Base-by-base conservation (phyloP, 2,797 vertebrate genomes). In the Gallinago solitaria region DNA sequence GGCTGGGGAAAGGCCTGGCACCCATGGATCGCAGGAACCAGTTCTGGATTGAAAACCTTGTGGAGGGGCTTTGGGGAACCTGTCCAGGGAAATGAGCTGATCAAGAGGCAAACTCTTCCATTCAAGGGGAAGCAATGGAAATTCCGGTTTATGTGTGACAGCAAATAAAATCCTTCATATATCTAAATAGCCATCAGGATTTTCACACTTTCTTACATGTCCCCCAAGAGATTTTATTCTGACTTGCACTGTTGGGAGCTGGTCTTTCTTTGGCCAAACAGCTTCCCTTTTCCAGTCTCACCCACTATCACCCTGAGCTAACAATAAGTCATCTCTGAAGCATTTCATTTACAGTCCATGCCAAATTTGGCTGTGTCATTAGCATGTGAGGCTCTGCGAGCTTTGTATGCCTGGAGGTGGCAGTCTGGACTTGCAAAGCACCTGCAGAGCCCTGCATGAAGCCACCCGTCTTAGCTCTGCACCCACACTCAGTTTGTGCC, bases 391-490 rank as follows among this genome's bases (percentile, higher is more conserved):
- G 79, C 75, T 94, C 79, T 13, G 83, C 1, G 15, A 83, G 78
- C 69, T 61, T 5, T 1, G 19, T 28, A 76, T 82, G 89, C 95
- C 85, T 94, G 89, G 94, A 95, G 87, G 85, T 78, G 91, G 96
- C 89, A 92, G 89, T 88, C 83, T 75, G 87, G 82, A 60, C 92
- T 81, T 33, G 61, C 76, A 12, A 59, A 83, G 87, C 74, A 54
- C 83, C 90, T 65, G 83, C 86, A 24, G 81, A 80, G 83, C 90
- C 63, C 89, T 27, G 74, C 6, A 1, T 2, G 37, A 11, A 78
- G 77, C 71, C 17, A 2, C 85, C 25, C 3, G 1, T 5, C 83
- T 37, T 2, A 30, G n/a, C 54, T 37, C 75, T 6, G 43, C 69
- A 18, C 20, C 37, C 60, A 1, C 5, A 0, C 53, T 41, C 37